phyloP scores from a whole-genome alignment of 2,888 invertebrate genomes.

The Oscheius sp. region DNA sequence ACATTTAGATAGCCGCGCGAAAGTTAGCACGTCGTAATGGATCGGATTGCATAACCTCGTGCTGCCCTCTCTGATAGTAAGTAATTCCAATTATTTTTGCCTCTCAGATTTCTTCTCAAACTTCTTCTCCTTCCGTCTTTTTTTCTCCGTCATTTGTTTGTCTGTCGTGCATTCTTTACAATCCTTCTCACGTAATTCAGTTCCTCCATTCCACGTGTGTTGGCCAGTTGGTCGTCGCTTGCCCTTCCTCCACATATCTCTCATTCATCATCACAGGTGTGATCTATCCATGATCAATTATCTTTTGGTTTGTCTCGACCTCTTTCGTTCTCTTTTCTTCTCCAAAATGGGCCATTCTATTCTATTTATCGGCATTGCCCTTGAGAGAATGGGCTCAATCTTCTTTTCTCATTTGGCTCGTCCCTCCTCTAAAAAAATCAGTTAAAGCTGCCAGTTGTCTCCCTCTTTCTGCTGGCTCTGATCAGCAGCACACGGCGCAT shows the following conservation, averaged over 20 bases:
- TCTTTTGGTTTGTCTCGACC: conserved; percentile 1
- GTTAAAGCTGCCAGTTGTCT: neutral
- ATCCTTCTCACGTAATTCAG: too few species aligned
- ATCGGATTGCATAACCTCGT: neutral
- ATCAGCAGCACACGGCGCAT: conserved; percentile 22
- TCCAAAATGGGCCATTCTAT: too few species aligned
- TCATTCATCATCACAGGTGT: conserved; percentile 15
- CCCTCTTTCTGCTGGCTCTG: neutral
- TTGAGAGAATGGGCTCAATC: too few species aligned
- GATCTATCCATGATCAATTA: conserved; percentile 19
- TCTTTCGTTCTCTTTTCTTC: neutral
- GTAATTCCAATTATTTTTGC: neutral
- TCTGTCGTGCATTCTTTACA: neutral
- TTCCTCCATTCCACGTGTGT: conserved; percentile 16
- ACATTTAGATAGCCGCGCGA: conserved; percentile 5
- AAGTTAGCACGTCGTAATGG: conserved; percentile 7
- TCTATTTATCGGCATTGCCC: too few species aligned
- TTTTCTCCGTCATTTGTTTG: neutral
- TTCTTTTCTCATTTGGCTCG: neutral
- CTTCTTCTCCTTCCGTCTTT: neutral
- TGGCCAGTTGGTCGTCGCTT: conserved; percentile 2
- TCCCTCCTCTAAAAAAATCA: neutral
- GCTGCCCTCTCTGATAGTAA: too few species aligned
- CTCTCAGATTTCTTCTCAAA: neutral
- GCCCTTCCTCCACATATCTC: conserved; percentile 9